Conservation (phyloP, 2,797 vertebrate species). For the Pantherophis vulpinus region DNA sequence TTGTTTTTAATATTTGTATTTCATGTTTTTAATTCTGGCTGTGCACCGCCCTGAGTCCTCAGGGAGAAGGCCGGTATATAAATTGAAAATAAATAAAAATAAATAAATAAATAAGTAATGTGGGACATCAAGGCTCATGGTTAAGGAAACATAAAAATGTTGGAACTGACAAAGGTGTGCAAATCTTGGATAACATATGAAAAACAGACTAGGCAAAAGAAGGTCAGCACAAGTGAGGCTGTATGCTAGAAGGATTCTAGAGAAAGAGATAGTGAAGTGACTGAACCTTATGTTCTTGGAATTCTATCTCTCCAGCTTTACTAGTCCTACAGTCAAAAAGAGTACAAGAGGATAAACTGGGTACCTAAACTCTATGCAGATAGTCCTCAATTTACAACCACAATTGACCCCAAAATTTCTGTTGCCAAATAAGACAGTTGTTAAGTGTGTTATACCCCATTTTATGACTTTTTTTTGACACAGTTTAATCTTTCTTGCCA, state of each 20-base stretch:
- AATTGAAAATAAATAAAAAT: no score
- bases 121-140: neutral
- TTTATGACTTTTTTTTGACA: neutral
- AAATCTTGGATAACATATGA: neutral
- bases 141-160: neutral
- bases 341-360: neutral
- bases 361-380: neutral
- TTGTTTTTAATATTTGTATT: no score
- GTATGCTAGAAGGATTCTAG: neutral
- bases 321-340: neutral
- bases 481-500: neutral
- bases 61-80: no score
- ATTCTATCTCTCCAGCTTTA: neutral
- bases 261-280: neutral
- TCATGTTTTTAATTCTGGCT: no score
- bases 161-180: neutral
- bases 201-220: neutral
- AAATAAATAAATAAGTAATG: neutral
- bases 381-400: neutral
- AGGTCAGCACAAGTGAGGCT: neutral
- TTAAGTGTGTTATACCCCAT: neutral
- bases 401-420: neutral
- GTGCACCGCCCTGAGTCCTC: no score
- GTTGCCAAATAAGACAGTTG: neutral
- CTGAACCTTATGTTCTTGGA: neutral